Evolutionary conservation across 2,113 vertebrate genomes (phyloP).

Genomic region (Panthera uncia): DNA sequence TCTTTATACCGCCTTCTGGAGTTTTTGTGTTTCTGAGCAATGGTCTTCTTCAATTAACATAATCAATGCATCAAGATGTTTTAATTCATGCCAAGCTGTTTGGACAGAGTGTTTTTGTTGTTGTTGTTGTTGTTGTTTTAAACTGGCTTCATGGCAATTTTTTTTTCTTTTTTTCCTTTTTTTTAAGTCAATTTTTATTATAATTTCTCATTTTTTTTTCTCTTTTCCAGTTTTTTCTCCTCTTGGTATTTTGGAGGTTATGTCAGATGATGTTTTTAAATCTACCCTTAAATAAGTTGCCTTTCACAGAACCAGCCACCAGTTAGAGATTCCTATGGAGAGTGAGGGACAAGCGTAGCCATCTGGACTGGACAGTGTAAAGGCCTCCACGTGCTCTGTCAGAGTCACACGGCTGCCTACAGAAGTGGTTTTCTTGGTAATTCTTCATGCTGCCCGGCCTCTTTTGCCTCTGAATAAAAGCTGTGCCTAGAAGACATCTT

Average conservation of each 20-base stretch:
- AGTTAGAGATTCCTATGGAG: neutral
- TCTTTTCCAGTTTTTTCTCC: no score
- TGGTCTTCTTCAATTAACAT: neutral
- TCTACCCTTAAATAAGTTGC: neutral
- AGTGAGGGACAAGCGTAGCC: neutral
- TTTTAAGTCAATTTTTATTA: neutral
- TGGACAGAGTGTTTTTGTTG: neutral
- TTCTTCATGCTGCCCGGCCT: neutral
- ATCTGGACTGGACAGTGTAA: neutral
- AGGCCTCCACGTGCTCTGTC: neutral
- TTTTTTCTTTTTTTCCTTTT: neutral
- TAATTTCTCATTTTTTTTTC: neutral
- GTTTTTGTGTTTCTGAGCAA: neutral
- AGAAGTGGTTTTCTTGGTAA: neutral
- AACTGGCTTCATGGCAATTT: neutral
- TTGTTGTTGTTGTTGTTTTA: neutral
- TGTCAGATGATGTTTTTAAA: neutral
- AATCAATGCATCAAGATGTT: neutral
- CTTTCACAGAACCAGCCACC: neutral
- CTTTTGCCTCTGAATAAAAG: neutral
- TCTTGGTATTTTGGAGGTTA: neutral
- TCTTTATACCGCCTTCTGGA: neutral
- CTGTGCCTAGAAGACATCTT: neutral
- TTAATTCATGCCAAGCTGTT: neutral
- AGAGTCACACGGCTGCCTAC: accelerated